Percentiles rank a stretch among this genome's conserved stretches.
These are phyloP conservation scores for Cygnus olor DNA, from an alignment of 2,797 vertebrate species.

Conservation along the genomic window DNA sequence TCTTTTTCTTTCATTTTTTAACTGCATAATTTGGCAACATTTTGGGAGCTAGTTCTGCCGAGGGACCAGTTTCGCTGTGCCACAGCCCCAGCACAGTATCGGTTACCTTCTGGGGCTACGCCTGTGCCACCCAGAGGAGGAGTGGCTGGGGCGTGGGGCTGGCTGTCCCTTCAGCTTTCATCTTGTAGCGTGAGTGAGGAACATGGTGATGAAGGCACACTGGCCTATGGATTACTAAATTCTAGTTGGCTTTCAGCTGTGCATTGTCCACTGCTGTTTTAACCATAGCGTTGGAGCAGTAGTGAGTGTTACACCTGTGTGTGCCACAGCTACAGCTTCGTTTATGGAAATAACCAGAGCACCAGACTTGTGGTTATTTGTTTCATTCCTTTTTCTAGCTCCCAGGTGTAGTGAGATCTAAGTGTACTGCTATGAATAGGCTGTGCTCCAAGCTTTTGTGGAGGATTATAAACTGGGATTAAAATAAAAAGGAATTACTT, in stretches of 20 bases:
- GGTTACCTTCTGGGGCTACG: background rate
- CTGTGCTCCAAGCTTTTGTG: background rate
- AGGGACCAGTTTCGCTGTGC: background rate
- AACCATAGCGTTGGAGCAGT: background rate
- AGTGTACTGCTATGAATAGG: background rate
- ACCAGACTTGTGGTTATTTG: background rate
- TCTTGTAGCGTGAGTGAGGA: accelerated
- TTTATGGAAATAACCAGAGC: background rate
- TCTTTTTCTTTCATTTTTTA: background rate
- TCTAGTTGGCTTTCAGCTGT: background rate
- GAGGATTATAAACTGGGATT: background rate
- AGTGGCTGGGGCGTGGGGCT: accelerated
- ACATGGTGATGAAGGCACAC: background rate
- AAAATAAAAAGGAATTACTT: background rate
- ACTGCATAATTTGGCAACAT: background rate
- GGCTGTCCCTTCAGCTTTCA: background rate
- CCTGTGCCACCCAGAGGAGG: background rate
- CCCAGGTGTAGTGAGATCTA: background rate
- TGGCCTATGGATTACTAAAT: background rate
- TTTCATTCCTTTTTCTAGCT: background rate
- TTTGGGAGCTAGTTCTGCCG: background rate
- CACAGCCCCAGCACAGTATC: accelerated
- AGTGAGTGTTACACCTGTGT: background rate
- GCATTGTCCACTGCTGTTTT: background rate
- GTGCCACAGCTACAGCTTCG: background rate